Evolutionary conservation across 2,888 invertebrate genomes (phyloP), one percentile per base, ranked within the genome.

Genomic region (Erebia palarica): DNA sequence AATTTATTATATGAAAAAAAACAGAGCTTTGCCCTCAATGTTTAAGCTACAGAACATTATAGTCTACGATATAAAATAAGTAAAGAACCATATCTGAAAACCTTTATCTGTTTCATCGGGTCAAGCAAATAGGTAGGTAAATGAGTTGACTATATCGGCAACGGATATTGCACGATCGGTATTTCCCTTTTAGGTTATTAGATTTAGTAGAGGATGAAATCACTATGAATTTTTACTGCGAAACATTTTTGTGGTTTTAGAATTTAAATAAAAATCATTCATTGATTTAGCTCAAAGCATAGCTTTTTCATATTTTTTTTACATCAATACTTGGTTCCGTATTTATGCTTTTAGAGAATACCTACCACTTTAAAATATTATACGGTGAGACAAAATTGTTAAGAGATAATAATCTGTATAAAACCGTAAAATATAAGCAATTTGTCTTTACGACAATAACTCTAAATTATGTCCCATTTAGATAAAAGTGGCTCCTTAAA

Each of bases 391-490:
- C 63, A 47, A 49, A 64, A 72, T 63, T 63, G 65, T 53, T 58
- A 47, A 18, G 11, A 72, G 69, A 70, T 72, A 67, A 59, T 1
- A 61, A 72, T 72, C 69, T 51, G 66, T 69, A 65, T 42, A 51
- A 61, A 60, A 53, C 60, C 55, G 59, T 70, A 68, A 71, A 66
- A 65, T 65, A 68, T 27, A 68, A 68, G 58, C 68, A 65, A n/a
- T 65, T 53, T 69, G 42, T 65, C 64, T 63, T 67, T 68, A 68
- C 60, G 55, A 69, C 51, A 57, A 69, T 68, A 71, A 64, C 58
- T 68, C 44, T 69, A 69, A 68, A 42, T 65, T 59, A 65, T 69
- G 61, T 61, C 21, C 70, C 68, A 73, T 68, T 71, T 66, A 71
- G 71, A 71, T 71, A 73, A 65, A 65, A 63, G 44, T 55, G 61